Evolutionary conservation across 1,140 invertebrate species (phyloP).

Genomic region (Muscidifurax raptorellus): DNA sequence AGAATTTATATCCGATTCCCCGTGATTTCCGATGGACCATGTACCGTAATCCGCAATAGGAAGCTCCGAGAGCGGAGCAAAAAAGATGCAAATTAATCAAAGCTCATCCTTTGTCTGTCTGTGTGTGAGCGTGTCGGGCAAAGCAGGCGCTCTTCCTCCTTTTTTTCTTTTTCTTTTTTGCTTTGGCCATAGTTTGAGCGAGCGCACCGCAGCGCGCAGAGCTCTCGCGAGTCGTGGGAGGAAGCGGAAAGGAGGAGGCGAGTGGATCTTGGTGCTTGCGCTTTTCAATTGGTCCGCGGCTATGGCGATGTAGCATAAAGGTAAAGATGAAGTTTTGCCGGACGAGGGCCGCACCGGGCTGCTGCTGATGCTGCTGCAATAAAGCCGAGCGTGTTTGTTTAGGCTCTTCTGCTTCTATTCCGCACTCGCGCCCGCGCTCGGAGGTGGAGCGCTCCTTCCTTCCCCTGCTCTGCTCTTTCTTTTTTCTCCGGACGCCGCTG

Average conservation of each 20-base stretch:
- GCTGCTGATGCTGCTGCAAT: slow-evolving; percentile 63
- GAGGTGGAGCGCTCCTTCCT: slow-evolving; percentile 48
- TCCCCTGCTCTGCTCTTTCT: neutral
- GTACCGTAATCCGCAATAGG: too few species aligned
- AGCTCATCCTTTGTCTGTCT: slow-evolving; percentile 38
- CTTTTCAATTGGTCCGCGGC: slow-evolving; percentile 61
- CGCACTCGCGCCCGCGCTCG: slow-evolving; percentile 54
- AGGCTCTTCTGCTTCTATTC: slow-evolving; percentile 70
- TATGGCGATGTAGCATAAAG: slow-evolving; percentile 61
- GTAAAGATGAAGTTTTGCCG: slow-evolving; percentile 54
- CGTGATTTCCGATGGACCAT: too few species aligned
- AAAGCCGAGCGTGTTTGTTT: slow-evolving; percentile 74
- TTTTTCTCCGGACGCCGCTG: slow-evolving; percentile 11
- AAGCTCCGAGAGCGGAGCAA: neutral
- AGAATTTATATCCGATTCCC: too few species aligned
- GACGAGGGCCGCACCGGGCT: neutral
- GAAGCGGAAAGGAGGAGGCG: slow-evolving; percentile 2
- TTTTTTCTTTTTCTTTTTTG: slow-evolving; percentile 57
- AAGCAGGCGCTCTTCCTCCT: slow-evolving; percentile 44
- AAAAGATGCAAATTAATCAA: slow-evolving; percentile 55
- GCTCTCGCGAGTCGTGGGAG: neutral
- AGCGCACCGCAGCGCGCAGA: too few species aligned
- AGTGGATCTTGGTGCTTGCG: slow-evolving; percentile 23
- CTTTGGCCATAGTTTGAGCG: neutral
- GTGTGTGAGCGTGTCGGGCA: too few species aligned